Evolutionary conservation across 1,140 invertebrate genomes (phyloP).

Genomic region (Thaumetopoea pityocampa): DNA sequence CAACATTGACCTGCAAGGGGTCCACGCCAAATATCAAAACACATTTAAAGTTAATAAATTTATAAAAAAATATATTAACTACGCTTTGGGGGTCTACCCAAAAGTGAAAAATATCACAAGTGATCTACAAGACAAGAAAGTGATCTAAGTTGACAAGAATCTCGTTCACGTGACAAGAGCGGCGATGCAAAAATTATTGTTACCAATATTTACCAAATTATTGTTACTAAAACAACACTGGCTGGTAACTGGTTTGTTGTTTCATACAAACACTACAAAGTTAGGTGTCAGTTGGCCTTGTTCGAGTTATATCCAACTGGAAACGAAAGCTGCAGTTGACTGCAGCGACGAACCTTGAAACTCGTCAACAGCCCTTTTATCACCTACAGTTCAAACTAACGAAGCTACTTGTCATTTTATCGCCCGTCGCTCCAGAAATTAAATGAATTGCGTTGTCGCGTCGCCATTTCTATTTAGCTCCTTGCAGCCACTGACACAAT

Average conservation of each 20-base stretch:
- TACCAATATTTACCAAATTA: conserved; percentile 4
- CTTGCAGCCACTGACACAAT: too few relatives aligned
- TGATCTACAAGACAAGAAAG: too few relatives aligned
- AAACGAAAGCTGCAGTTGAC: conserved; percentile 10
- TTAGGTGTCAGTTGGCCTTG: conserved; percentile 5
- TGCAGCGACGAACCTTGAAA: conserved; percentile 21
- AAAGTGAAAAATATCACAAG: too few relatives aligned
- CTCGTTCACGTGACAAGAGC: too few relatives aligned
- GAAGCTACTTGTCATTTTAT: conserved; percentile 6
- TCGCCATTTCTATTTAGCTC: too few relatives aligned
- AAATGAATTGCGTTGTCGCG: too few relatives aligned
- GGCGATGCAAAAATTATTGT: not conserved
- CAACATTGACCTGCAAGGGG: too few relatives aligned
- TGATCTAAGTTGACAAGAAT: too few relatives aligned
- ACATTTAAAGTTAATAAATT: too few relatives aligned
- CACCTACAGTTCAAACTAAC: conserved; percentile 2
- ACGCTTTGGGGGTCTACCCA: too few relatives aligned
- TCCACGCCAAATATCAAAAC: too few relatives aligned
- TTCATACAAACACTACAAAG: conserved; percentile 4
- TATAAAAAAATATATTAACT: too few relatives aligned
- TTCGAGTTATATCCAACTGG: conserved; percentile 18
- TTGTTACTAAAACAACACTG: conserved; percentile 9
- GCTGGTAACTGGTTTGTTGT: conserved; percentile 10
- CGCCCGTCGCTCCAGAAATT: conserved; percentile 2
- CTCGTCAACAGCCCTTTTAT: conserved; percentile 18